Conservation (phyloP, 2,888 invertebrate genomes). For the Meandrusa payeni region DNA sequence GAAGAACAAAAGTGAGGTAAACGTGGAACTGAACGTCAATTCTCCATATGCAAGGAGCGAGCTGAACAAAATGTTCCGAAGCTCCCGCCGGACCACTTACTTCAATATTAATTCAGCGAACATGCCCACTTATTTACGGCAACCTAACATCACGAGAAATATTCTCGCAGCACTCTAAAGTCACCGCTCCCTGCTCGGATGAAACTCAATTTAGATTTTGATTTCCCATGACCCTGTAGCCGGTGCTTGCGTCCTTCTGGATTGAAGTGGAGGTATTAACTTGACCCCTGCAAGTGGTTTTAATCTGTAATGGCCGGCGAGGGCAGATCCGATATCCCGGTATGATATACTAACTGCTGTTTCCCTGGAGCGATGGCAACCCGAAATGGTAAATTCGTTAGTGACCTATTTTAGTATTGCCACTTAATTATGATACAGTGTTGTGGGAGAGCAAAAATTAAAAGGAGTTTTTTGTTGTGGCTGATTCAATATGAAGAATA, state of each 20-base stretch:
- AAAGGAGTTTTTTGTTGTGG: no score
- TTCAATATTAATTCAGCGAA: constrained; percentile 65
- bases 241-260: constrained; percentile 27
- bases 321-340: constrained; percentile 51
- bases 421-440: no score
- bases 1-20: no score
- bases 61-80: no score
- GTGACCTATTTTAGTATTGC: not conserved
- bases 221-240: constrained; percentile 24
- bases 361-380: constrained; percentile 38
- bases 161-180: constrained; percentile 23
- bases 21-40: constrained; percentile 1
- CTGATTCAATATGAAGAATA: no score
- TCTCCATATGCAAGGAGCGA: no score
- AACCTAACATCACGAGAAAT: constrained; percentile 32
- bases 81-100: constrained; percentile 63
- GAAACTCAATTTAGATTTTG: constrained; percentile 23
- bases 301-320: constrained; percentile 65
- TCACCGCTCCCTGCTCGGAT: constrained; percentile 28
- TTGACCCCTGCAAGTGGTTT: constrained; percentile 64
- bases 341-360: constrained; percentile 55
- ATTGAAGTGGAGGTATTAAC: constrained; percentile 43
- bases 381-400: constrained; percentile 1
- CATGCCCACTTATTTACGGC: constrained; percentile 60
- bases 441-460: no score